Evolutionary conservation across 92 coral and sea anemone species (phyloP).

Genomic region (Heliopora coerulea): DNA sequence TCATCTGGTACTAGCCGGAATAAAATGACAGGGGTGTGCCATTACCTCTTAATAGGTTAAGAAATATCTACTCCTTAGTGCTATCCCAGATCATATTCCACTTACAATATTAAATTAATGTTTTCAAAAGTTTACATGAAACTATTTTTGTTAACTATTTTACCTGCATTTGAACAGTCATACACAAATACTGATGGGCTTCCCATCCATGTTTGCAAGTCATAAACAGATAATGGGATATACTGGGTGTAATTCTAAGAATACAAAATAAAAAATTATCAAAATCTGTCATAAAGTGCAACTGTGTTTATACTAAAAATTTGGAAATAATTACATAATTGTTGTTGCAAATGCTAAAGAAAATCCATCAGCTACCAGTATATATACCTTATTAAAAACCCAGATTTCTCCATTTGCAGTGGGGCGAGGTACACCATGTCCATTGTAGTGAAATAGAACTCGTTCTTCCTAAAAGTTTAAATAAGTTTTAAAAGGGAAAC

Average conservation of each 20-base stretch:
- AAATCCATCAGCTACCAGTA: too few relatives aligned
- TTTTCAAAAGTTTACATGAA: too few relatives aligned
- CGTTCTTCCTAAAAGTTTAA: slow-evolving; percentile 73
- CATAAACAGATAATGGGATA: slow-evolving; percentile 92
- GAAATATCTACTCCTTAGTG: too few relatives aligned
- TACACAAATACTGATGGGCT: slow-evolving; percentile 96
- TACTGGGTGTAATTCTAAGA: slow-evolving; percentile 93
- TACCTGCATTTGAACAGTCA: slow-evolving; percentile 93
- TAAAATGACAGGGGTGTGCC: too few relatives aligned
- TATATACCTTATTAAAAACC: slow-evolving; percentile 93
- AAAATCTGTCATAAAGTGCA: not conserved
- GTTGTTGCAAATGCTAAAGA: not conserved
- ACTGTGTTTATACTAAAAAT: not conserved
- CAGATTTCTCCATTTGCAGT: slow-evolving; percentile 97
- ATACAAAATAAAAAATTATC: not conserved
- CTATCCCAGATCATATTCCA: too few relatives aligned
- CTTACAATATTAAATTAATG: too few relatives aligned
- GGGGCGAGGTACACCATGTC: slow-evolving; percentile 96
- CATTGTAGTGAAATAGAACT: slow-evolving; percentile 95
- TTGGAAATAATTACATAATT: too few relatives aligned
- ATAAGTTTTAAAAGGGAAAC: too few relatives aligned
- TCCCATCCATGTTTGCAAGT: slow-evolving; percentile 99
- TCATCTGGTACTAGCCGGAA: too few relatives aligned
- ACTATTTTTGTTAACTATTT: too few relatives aligned
- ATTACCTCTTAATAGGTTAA: too few relatives aligned